phyloP scores from a whole-genome alignment of 2,888 invertebrate genomes.

The Apamea sordens region DNA sequence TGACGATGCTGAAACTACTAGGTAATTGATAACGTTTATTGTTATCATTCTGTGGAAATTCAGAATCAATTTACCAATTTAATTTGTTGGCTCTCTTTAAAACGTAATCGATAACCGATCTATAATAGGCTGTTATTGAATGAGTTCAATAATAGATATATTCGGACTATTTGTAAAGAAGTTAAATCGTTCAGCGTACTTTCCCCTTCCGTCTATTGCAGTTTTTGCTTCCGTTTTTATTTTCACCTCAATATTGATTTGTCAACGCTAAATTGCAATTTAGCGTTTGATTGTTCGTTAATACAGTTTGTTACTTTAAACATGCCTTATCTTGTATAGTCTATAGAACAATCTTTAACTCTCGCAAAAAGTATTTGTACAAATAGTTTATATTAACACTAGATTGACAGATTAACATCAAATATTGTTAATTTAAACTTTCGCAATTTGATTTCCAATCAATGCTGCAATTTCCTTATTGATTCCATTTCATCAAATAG shows the following conservation, averaged over 20 bases:
- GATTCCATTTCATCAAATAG: conserved; percentile 37
- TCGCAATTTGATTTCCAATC: conserved; percentile 47
- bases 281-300: conserved; percentile 65
- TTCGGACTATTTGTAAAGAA: conserved; percentile 64
- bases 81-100: conserved; percentile 56
- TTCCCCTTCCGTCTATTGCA: conserved; percentile 66
- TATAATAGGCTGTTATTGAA: conserved; percentile 61
- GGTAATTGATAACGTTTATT: conserved; percentile 54
- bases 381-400: conserved; percentile 44
- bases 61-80: conserved; percentile 55
- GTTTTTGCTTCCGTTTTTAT: conserved; percentile 64
- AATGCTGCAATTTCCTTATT: conserved; percentile 28
- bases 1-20: conserved; percentile 27
- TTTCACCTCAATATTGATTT: conserved; percentile 71
- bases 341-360: conserved; percentile 31
- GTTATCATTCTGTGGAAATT: conserved; percentile 56
- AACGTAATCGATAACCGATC: conserved; percentile 64
- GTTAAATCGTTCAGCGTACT: conserved; percentile 68
- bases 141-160: conserved; percentile 60
- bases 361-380: conserved; percentile 41
- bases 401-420: conserved; percentile 46
- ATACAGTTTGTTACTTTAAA: conserved; percentile 64
- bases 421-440: conserved; percentile 23
- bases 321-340: conserved; percentile 41
- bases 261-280: conserved; percentile 70